Conservation (phyloP, 2,113 vertebrate genomes). For the Typhlomys cinereus region DNA sequence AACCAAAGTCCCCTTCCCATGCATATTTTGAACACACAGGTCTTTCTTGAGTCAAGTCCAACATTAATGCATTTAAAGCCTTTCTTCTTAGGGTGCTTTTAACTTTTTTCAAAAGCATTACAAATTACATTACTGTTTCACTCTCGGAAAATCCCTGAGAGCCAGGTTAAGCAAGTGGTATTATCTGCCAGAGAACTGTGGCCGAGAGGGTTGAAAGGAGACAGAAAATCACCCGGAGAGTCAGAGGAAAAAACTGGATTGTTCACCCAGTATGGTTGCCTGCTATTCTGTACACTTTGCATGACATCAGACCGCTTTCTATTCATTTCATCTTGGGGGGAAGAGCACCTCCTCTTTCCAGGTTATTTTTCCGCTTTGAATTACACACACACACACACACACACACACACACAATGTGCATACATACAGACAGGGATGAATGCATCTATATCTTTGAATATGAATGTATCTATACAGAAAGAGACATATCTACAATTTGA, state of each 20-base stretch:
- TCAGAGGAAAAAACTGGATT: background rate
- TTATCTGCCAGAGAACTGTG: constrained; percentile 58
- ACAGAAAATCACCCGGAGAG: constrained; percentile 25
- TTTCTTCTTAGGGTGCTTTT: constrained; percentile 68
- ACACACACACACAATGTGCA: background rate
- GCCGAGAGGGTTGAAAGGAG: constrained; percentile 24
- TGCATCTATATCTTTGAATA: background rate
- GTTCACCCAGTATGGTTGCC: background rate
- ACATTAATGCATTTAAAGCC: constrained; percentile 57
- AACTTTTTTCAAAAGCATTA: constrained; percentile 63
- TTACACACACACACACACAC: background rate
- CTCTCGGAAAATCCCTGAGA: constrained; percentile 54
- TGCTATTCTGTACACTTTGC: background rate
- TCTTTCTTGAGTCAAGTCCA: constrained; percentile 42
- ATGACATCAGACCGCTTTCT: background rate
- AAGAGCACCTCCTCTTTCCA: background rate
- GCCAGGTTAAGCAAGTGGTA: constrained; percentile 45
- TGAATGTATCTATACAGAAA: background rate
- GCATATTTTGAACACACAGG: constrained; percentile 22
- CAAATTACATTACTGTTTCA: constrained; percentile 60
- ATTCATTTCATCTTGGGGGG: background rate
- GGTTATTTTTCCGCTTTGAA: background rate
- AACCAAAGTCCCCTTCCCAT: constrained; percentile 38
- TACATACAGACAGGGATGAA: background rate
- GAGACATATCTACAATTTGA: no score